phyloP scores from a whole-genome alignment of 2,797 vertebrate genomes.

The Amazona finschi region DNA sequence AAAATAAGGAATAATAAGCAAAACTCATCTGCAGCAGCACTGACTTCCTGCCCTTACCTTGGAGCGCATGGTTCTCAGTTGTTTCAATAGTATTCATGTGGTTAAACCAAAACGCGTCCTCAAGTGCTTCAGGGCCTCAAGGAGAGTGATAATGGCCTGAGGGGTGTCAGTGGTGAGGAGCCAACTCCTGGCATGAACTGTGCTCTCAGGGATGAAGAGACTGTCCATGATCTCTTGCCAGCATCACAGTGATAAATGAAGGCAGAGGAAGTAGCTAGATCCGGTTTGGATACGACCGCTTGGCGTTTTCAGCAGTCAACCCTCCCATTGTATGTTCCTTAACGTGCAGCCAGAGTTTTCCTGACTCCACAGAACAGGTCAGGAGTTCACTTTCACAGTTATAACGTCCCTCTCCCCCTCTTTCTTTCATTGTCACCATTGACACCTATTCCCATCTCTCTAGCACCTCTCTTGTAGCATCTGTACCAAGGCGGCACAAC shows the following conservation, averaged over 20 bases:
- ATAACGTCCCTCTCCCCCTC: too few species aligned
- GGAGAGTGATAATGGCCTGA: not conserved
- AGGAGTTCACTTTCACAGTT: not conserved
- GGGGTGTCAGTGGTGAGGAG: not conserved
- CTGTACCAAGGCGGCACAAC: not conserved
- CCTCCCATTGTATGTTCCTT: not conserved
- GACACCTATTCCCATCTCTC: not conserved
- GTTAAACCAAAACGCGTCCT: not conserved
- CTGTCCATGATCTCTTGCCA: not conserved
- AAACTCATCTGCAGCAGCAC: not conserved
- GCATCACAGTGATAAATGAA: not conserved
- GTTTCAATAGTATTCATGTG: not conserved
- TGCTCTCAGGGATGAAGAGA: not conserved
- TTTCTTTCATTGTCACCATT: not conserved
- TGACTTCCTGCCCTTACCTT: not conserved
- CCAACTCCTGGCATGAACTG: not conserved
- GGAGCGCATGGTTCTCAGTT: not conserved
- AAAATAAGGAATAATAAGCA: not conserved
- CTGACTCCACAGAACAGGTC: not conserved
- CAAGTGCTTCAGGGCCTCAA: not conserved
- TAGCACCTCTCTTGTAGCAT: not conserved
- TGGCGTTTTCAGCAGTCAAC: fast-evolving
- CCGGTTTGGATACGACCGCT: not conserved
- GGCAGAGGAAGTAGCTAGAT: not conserved
- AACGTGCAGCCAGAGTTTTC: not conserved